Conservation (phyloP, 1,140 invertebrate species). For the Lethrus apterus region DNA sequence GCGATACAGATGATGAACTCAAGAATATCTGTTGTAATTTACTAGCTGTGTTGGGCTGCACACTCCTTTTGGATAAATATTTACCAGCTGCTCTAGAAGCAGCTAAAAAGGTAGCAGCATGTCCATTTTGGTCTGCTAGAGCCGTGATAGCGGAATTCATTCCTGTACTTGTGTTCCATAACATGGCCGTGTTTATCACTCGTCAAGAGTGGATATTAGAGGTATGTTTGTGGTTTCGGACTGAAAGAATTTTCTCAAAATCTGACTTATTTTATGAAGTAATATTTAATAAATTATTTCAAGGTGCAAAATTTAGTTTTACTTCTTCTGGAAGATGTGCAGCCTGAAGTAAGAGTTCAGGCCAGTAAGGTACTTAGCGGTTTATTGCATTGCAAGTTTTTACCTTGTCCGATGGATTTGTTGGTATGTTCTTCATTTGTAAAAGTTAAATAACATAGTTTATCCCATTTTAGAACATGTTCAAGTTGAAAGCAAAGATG, state of each 20-base stretch:
- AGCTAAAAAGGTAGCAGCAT: slow-evolving; percentile 43
- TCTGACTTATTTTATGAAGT: no score
- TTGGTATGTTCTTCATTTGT: slow-evolving; percentile 39
- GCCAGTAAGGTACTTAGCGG: slow-evolving; percentile 78
- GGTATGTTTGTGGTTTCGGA: slow-evolving; percentile 38
- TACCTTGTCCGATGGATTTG: slow-evolving; percentile 51
- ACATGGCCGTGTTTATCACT: slow-evolving; percentile 65
- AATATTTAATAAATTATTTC: no score
- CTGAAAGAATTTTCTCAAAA: no score
- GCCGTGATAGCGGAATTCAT: slow-evolving; percentile 65
- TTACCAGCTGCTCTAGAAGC: slow-evolving; percentile 48
- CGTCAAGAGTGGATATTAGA: slow-evolving; percentile 47
- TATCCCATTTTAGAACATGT: slow-evolving; percentile 43
- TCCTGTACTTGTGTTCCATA: slow-evolving; percentile 76
- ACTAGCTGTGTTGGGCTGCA: slow-evolving; percentile 56
- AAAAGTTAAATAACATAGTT: slow-evolving; percentile 15
- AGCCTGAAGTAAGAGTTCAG: slow-evolving; percentile 71
- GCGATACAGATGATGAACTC: slow-evolving; percentile 75
- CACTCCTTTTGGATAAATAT: slow-evolving; percentile 45
- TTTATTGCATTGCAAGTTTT: slow-evolving; percentile 76
- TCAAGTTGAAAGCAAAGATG: slow-evolving; percentile 46
- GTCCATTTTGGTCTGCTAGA: slow-evolving; percentile 71
- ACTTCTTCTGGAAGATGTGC: slow-evolving; percentile 57
- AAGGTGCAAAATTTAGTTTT: slow-evolving; percentile 55
- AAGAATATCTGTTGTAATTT: slow-evolving; percentile 57